Evolutionary conservation across 2,113 vertebrate genomes (phyloP).

Genomic region (Zeus faber): DNA sequence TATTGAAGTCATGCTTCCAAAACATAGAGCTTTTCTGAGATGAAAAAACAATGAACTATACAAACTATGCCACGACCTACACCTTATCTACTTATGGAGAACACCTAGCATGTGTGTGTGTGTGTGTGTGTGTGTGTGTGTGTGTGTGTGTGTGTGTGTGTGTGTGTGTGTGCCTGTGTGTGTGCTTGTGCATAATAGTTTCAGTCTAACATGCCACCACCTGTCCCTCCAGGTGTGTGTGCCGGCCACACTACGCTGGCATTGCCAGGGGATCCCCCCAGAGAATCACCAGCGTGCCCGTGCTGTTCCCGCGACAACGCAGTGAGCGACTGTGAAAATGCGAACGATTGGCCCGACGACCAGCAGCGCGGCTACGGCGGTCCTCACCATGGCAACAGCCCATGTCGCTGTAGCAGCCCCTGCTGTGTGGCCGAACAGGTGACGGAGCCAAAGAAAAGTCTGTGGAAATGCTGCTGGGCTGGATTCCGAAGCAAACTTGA

Average conservation of each 20-base stretch:
- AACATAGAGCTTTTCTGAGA: neutral
- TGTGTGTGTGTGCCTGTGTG: slow-evolving; percentile 2
- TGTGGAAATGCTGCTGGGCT: slow-evolving; percentile 41
- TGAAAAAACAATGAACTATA: neutral
- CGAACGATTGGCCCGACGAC: slow-evolving; percentile 33
- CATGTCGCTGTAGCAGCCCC: slow-evolving; percentile 34
- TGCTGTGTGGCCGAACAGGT: slow-evolving; percentile 23
- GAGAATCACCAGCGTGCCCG: slow-evolving; percentile 45
- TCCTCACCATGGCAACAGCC: slow-evolving; percentile 30
- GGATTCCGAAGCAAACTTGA: slow-evolving; percentile 44
- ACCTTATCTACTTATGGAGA: neutral
- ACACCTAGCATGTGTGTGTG: neutral
- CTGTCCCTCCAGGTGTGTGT: slow-evolving; percentile 52
- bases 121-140: neutral
- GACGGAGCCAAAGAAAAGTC: slow-evolving; percentile 32
- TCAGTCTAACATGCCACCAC: slow-evolving; percentile 4
- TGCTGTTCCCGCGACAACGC: slow-evolving; percentile 60
- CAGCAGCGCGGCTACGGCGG: slow-evolving; percentile 26
- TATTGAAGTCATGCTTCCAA: neutral
- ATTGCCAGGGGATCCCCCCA: slow-evolving; percentile 52
- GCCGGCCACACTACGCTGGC: slow-evolving; percentile 30
- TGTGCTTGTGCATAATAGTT: neutral
- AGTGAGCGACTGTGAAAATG: slow-evolving; percentile 22
- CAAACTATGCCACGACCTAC: neutral
- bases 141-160: slow-evolving; percentile 5